Conservation (phyloP, 2,888 invertebrate genomes). For the Dermolepida albohirtum region DNA sequence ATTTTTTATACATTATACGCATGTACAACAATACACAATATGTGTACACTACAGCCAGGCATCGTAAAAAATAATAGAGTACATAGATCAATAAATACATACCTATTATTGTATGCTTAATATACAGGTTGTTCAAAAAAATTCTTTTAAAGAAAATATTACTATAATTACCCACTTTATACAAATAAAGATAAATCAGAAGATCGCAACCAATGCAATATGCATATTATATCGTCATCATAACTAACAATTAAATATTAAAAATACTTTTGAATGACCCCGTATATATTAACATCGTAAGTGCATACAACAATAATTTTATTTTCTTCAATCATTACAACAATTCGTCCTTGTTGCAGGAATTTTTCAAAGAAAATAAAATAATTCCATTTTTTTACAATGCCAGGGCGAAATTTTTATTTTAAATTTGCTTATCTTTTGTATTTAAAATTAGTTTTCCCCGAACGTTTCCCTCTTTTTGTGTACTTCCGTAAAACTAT, state of each 20-base stretch:
- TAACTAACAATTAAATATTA: no score
- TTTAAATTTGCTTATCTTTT: slow-evolving; percentile 23
- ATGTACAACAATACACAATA: slow-evolving; percentile 56
- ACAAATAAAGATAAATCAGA: no score
- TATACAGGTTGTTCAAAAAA: no score
- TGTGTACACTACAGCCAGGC: slow-evolving; percentile 56
- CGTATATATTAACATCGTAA: no score
- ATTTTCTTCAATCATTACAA: background rate
- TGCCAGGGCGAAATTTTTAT: slow-evolving; percentile 26
- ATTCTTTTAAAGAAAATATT: no score
- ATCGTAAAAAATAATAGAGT: slow-evolving; percentile 56
- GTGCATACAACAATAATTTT: slow-evolving; percentile 40
- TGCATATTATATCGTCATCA: no score
- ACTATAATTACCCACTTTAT: no score
- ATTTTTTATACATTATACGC: slow-evolving; percentile 45
- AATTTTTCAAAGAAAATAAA: slow-evolving; percentile 2
- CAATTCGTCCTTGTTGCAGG: background rate
- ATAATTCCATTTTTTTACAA: slow-evolving; percentile 12
- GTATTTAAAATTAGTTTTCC: slow-evolving; percentile 18
- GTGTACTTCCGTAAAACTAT: no score
- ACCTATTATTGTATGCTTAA: no score
- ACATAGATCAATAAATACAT: slow-evolving; percentile 43
- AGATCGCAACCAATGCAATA: no score
- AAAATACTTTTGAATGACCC: no score
- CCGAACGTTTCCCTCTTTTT: slow-evolving; percentile 5